Conservation (phyloP, 2,888 invertebrate genomes). For the Aporophyla nigra region DNA sequence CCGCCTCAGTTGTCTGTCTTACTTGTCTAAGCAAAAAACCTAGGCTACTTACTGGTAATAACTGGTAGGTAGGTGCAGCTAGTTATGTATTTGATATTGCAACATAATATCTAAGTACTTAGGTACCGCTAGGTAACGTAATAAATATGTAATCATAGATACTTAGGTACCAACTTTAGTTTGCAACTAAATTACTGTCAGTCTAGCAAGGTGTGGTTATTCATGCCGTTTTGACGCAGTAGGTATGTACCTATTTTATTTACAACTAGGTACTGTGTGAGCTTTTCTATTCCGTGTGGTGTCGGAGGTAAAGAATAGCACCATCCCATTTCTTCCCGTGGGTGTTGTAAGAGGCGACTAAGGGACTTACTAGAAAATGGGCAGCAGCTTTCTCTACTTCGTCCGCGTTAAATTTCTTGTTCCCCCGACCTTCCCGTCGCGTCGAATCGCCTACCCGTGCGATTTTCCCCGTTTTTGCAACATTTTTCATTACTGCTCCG, state of each 20-base stretch:
- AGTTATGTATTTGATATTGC: slow-evolving; percentile 18
- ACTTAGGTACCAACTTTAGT: background rate
- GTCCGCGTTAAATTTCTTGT: no score
- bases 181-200: background rate
- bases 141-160: slow-evolving; percentile 20
- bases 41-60: background rate
- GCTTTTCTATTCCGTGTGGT: no score
- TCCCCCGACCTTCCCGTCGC: no score
- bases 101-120: slow-evolving; percentile 9
- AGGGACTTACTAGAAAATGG: no score
- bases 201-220: background rate
- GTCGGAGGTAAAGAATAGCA: no score
- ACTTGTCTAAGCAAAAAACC: slow-evolving; percentile 8
- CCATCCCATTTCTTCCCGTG: no score
- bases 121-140: background rate
- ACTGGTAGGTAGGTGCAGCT: background rate
- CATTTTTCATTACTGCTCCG: no score
- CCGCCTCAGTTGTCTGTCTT: background rate
- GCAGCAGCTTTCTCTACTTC: no score
- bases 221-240: background rate
- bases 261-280: background rate
- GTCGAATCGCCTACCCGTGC: no score
- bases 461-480: no score
- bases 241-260: background rate
- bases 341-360: no score